phyloP scores from a whole-genome alignment of 35 echinoderm and acorn worm genomes.

The Patiria miniata region DNA sequence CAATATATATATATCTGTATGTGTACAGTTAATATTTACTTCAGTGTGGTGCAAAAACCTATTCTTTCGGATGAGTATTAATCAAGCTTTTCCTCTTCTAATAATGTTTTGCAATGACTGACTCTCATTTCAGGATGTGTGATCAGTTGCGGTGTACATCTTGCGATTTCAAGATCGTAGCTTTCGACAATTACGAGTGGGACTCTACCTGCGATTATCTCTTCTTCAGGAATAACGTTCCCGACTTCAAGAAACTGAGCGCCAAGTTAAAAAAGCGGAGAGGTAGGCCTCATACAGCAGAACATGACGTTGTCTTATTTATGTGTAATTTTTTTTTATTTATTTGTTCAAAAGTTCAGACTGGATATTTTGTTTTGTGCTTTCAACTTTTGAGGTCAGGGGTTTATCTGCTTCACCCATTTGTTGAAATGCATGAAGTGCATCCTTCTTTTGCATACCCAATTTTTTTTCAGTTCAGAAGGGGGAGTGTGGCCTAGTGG shows the following conservation, averaged over 20 bases:
- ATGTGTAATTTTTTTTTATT: not conserved
- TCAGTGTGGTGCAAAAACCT: not conserved
- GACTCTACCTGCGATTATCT: conserved; percentile 89
- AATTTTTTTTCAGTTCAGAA: no score
- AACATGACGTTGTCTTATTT: not conserved
- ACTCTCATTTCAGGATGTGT: conserved; percentile 68
- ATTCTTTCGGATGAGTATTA: not conserved
- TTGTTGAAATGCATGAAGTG: no score
- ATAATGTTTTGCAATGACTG: no score
- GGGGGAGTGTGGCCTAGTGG: no score
- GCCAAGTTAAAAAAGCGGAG: conserved; percentile 86
- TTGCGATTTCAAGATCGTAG: conserved; percentile 95
- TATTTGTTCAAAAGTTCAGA: not conserved
- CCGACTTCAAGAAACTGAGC: conserved; percentile 88
- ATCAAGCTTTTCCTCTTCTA: not conserved
- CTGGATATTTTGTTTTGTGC: not conserved
- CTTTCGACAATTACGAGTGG: conserved; percentile 89
- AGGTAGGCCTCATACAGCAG: conserved; percentile 43
- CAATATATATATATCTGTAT: no score
- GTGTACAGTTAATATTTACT: no score
- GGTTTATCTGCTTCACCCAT: no score
- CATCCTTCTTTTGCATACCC: no score
- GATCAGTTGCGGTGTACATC: conserved; percentile 92
- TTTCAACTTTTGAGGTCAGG: not conserved
- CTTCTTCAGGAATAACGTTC: conserved; percentile 98